A percentile compares a stretch with the other conserved stretches of the same genome.
These are phyloP conservation scores for Euthynnus affinis DNA, from an alignment of 2,797 vertebrate species.

Conservation along the genomic window DNA sequence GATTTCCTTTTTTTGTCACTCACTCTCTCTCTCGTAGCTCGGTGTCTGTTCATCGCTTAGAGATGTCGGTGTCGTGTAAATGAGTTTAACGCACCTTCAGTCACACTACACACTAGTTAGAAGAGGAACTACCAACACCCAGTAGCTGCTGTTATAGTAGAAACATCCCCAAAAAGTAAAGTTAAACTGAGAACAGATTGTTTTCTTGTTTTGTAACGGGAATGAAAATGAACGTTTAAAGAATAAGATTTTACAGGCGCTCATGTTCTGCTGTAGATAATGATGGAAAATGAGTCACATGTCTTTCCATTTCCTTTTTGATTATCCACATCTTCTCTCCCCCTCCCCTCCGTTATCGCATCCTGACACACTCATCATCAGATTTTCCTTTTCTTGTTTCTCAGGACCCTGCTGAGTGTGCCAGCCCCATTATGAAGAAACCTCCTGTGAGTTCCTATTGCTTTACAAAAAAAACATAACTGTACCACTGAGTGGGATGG, in stretches of 20 bases:
- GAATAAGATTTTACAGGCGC: not conserved
- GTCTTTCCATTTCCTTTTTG: not conserved
- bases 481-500: no score
- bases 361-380: not conserved
- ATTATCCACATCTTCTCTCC: not conserved
- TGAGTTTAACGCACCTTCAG: no score
- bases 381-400: slow-evolving; percentile 1
- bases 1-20: not conserved
- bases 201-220: not conserved
- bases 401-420: slow-evolving; percentile 74
- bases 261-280: not conserved
- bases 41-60: no score
- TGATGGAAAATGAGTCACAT: not conserved
- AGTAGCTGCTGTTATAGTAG: no score
- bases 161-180: not conserved
- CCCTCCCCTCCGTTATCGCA: not conserved
- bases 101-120: no score
- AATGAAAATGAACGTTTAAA: not conserved
- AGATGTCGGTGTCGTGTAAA: not conserved
- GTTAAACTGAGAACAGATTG: not conserved
- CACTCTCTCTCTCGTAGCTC: not conserved
- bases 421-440: slow-evolving; percentile 77
- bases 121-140: no score
- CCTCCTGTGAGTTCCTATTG: slow-evolving; percentile 73
- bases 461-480: not conserved